Percentiles rank a stretch among this genome's conserved stretches.
Conservation (phyloP, 2,797 vertebrate genomes). For the Pelodytes ibericus region DNA sequence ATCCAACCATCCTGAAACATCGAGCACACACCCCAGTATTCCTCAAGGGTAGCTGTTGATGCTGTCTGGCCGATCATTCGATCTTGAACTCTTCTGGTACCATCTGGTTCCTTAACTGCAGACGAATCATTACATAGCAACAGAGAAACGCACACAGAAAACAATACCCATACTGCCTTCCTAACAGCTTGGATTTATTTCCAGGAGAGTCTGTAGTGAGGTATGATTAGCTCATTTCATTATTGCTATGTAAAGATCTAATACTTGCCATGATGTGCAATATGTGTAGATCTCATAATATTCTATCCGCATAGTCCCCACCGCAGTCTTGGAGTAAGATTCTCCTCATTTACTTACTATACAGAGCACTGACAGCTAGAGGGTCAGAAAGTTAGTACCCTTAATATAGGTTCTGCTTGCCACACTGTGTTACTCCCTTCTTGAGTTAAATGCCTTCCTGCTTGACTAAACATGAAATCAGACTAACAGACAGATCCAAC, state of each 20-base stretch:
- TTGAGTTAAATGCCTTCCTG: neutral
- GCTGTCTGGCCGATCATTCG: constrained; percentile 11
- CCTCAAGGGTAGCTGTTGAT: constrained; percentile 41
- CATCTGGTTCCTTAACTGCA: constrained; percentile 60
- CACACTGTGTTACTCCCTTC: neutral
- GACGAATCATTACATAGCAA: constrained; percentile 47
- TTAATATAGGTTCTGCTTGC: neutral
- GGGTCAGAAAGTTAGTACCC: neutral
- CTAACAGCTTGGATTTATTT: constrained; percentile 54
- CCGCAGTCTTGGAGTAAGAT: too few relatives aligned
- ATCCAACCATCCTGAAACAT: constrained; percentile 42
- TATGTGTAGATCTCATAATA: too few relatives aligned
- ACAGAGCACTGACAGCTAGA: neutral
- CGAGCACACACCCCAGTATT: constrained; percentile 52
- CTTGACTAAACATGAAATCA: constrained; percentile 20
- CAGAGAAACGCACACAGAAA: constrained; percentile 31
- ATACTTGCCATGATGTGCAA: too few relatives aligned
- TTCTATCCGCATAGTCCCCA: too few relatives aligned
- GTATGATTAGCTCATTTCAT: too few relatives aligned
- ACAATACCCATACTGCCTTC: constrained; percentile 59
- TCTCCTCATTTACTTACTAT: too few relatives aligned
- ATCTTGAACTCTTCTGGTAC: constrained; percentile 50
- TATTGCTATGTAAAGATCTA: too few relatives aligned
- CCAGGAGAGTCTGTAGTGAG: neutral
- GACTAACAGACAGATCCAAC: neutral